Percentiles rank a stretch among this genome's conserved stretches.
These are phyloP conservation scores for Fregata magnificens DNA, from an alignment of 2,113 vertebrate genomes.

Conservation along the genomic window DNA sequence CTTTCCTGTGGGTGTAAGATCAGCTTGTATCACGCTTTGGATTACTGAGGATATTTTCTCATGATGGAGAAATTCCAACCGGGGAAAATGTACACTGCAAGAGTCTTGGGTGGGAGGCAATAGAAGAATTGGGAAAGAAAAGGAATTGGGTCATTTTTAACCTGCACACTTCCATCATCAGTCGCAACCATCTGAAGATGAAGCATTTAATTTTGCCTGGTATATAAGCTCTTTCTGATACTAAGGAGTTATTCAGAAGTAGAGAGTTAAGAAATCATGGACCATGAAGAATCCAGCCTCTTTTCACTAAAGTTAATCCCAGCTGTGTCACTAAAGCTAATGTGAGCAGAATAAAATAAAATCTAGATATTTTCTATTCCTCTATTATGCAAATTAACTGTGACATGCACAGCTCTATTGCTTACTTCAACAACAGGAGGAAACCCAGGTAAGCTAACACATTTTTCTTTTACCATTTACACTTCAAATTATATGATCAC, in stretches of 20 bases:
- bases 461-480: slow-evolving; percentile 28
- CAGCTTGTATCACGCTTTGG: background rate
- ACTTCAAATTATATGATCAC: background rate
- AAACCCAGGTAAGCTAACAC: background rate
- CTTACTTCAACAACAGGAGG: slow-evolving; percentile 29
- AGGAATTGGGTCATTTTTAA: background rate
- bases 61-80: background rate
- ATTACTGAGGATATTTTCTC: background rate
- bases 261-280: background rate
- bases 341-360: slow-evolving; percentile 11
- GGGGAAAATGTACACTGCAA: background rate
- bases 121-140: background rate
- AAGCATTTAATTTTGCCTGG: background rate
- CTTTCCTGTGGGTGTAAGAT: background rate
- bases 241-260: background rate
- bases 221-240: background rate
- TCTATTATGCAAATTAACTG: slow-evolving; percentile 17
- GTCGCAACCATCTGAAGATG: background rate
- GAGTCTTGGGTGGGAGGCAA: background rate
- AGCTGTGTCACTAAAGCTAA: background rate
- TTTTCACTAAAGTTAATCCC: slow-evolving; percentile 23
- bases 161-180: background rate
- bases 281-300: background rate
- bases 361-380: background rate
- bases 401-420: slow-evolving; percentile 6